Evolutionary conservation across 2,797 vertebrate species (phyloP).

Genomic region (Acanthornis magna): DNA sequence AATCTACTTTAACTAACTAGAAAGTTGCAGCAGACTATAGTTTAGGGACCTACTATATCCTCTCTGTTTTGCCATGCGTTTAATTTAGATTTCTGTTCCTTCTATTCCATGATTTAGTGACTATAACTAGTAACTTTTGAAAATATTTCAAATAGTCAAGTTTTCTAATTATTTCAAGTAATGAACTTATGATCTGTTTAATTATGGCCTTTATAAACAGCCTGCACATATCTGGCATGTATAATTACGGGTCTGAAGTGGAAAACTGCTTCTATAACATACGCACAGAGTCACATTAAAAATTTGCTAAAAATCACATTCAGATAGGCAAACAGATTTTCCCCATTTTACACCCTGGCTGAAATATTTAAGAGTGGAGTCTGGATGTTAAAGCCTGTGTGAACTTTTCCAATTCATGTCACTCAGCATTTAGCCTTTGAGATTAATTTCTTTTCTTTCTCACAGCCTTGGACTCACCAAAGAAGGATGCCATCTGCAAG

Average conservation of each 20-base stretch:
- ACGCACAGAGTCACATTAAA: not conserved
- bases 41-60: not conserved
- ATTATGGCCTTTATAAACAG: not conserved
- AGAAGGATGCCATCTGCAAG: constrained; percentile 93
- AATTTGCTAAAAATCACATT: not conserved
- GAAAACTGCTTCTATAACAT: not conserved
- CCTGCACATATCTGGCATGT: not conserved
- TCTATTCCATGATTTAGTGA: not conserved
- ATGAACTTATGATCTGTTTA: not conserved
- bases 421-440: not conserved
- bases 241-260: not conserved
- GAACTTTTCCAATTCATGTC: not conserved
- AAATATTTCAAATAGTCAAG: not conserved
- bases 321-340: not conserved
- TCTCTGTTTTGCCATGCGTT: not conserved
- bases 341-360: not conserved
- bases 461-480: constrained; percentile 80
- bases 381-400: not conserved
- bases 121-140: not conserved
- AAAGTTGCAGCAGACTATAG: not conserved
- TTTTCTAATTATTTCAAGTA: not conserved
- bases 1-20: not conserved
- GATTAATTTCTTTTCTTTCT: not conserved
- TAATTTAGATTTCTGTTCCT: not conserved
- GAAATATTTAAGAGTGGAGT: not conserved